Evolutionary conservation across 2,113 vertebrate species (phyloP).

Genomic region (Protobothrops mucrosquamatus): DNA sequence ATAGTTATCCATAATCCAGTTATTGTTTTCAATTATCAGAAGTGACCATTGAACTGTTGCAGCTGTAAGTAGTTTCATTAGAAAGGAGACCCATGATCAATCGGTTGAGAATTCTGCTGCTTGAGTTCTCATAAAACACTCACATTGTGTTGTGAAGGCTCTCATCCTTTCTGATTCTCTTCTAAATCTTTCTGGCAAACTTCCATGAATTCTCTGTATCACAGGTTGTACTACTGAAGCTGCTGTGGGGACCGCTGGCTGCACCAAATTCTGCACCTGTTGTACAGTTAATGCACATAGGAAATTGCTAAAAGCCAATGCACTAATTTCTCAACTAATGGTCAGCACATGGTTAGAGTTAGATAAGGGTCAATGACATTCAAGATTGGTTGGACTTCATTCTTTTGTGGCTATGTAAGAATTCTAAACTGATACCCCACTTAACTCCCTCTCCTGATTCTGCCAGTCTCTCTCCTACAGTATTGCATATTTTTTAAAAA

Average conservation of each 20-base stretch:
- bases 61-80: background rate
- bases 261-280: background rate
- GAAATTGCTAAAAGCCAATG: background rate
- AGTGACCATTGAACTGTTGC: too few relatives aligned
- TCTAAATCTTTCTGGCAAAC: background rate
- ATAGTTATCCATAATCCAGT: background rate
- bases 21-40: background rate
- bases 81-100: background rate
- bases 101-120: background rate
- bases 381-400: background rate
- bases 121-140: background rate
- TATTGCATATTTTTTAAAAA: background rate
- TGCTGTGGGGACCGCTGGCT: background rate
- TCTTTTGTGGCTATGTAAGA: background rate
- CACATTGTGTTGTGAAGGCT: too few relatives aligned
- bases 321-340: background rate
- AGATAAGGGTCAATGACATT: background rate
- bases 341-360: background rate
- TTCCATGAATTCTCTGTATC: background rate
- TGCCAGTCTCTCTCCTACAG: background rate
- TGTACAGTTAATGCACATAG: background rate
- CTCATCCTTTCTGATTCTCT: background rate
- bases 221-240: background rate
- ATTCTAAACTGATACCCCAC: background rate
- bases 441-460: background rate